phyloP scores from a whole-genome alignment of 2,888 invertebrate species.

The Leptinotarsa peninsularis region DNA sequence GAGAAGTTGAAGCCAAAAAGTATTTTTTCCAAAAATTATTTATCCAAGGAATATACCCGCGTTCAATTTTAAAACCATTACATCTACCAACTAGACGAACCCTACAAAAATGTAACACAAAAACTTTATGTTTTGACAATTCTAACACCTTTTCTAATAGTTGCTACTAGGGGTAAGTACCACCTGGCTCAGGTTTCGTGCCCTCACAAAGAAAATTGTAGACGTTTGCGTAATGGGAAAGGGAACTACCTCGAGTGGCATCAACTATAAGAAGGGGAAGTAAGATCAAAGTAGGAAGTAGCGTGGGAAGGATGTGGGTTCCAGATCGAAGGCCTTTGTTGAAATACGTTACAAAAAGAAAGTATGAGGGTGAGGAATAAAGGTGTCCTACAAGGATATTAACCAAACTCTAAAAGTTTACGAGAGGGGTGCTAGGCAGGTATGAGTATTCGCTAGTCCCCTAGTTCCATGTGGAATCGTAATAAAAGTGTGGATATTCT shows the following conservation, averaged over 20 bases:
- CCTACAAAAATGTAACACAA: background rate
- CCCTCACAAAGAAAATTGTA: background rate
- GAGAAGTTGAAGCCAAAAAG: too few relatives aligned
- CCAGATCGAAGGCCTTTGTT: background rate
- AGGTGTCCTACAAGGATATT: background rate
- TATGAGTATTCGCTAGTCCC: background rate
- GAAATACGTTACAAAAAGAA: background rate
- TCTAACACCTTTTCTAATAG: background rate
- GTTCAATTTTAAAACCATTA: too few relatives aligned
- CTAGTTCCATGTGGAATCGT: background rate
- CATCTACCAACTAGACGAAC: too few relatives aligned
- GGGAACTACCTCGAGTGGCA: background rate
- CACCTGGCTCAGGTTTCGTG: background rate
- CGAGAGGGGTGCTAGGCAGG: background rate
- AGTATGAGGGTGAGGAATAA: background rate
- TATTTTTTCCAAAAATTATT: too few relatives aligned
- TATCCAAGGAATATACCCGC: too few relatives aligned
- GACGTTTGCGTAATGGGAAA: background rate
- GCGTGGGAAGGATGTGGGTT: slow-evolving; percentile 10
- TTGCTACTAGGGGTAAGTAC: background rate
- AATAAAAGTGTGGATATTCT: background rate
- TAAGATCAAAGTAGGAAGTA: background rate
- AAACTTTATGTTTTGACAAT: background rate
- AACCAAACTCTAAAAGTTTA: background rate
- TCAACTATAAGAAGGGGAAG: background rate